Base-by-base conservation (phyloP, 1,140 invertebrate species). In the Aethina tumida region DNA sequence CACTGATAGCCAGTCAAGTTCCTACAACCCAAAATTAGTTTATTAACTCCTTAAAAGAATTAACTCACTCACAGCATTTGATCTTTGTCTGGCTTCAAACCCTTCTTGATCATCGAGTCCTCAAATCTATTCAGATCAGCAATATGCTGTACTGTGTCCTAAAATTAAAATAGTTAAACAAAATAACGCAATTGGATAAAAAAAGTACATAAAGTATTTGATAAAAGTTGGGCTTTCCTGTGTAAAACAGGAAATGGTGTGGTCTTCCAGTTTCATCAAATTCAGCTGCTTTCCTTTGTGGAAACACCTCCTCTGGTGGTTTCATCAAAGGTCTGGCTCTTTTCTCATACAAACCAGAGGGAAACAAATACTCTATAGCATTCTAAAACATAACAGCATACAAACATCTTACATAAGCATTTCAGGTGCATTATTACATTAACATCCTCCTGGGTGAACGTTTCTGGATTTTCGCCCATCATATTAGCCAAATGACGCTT, bases 401-500 rank as follows among this genome's bases (percentile, higher is more conserved):
- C 35, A 35, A 19, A 17, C n/a, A 41, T n/a, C 2, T 32, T 4
- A 16, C 26, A 33, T 13, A 22, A 6, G 6, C 10, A 16, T n/a
- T n/a, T n/a, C n/a, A n/a, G n/a, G n/a, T n/a, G n/a, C n/a, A n/a
- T n/a, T n/a, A n/a, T 69, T 71, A 90, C 87, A 70, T 96, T 74
- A 9, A 97, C 73, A 61, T 96, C 83, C 46, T 79, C 70, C 63
- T 96, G 84, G 0, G 84, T 85, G 59, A 98, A 88, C 6, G 70
- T 78, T 46, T 89, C 81, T 1, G 81, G 75, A 70, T 97, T 81
- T 62, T 81, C 75, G 2, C 93, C 92, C 95, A 99, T 99, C 74
- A 99, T 98, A 62, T 97, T 97, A 4, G 95, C 95, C 35, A 99
- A 71, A 69, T 99, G 91, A 15, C 91, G 67, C 62, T 86, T 90